These are phyloP conservation scores for Lepidocolaptes lacrymiger DNA, from an alignment of 2,797 vertebrate genomes.

Conservation along the genomic window DNA sequence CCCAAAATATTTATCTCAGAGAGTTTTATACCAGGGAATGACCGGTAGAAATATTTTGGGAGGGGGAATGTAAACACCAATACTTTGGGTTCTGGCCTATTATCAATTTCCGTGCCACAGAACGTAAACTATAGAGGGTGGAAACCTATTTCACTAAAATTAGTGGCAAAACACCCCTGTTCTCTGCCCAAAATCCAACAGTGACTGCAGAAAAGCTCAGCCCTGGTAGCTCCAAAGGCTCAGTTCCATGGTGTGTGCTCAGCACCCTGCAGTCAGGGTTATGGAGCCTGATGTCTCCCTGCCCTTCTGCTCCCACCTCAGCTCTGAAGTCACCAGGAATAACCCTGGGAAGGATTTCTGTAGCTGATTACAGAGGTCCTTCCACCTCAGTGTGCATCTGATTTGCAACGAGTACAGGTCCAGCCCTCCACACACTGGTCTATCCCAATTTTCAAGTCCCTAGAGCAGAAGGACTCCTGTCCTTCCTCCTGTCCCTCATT, in stretches of 20 bases:
- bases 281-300: neutral
- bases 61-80: neutral
- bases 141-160: neutral
- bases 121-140: neutral
- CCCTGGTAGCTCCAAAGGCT: neutral
- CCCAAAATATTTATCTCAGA: neutral
- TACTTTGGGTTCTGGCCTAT: neutral
- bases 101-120: neutral
- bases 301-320: neutral
- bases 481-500: neutral
- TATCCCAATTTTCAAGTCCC: neutral
- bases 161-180: neutral
- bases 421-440: neutral
- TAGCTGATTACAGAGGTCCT: rapidly evolving
- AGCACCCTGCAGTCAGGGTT: neutral
- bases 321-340: neutral
- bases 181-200: neutral
- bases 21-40: neutral
- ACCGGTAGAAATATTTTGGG: neutral
- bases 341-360: neutral
- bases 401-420: rapidly evolving
- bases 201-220: neutral
- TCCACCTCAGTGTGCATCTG: rapidly evolving
- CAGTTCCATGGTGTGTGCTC: rapidly evolving
- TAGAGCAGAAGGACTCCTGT: neutral